These are phyloP conservation scores for Pyralis farinalis DNA, from an alignment of 2,888 invertebrate species.

Conservation along the genomic window DNA sequence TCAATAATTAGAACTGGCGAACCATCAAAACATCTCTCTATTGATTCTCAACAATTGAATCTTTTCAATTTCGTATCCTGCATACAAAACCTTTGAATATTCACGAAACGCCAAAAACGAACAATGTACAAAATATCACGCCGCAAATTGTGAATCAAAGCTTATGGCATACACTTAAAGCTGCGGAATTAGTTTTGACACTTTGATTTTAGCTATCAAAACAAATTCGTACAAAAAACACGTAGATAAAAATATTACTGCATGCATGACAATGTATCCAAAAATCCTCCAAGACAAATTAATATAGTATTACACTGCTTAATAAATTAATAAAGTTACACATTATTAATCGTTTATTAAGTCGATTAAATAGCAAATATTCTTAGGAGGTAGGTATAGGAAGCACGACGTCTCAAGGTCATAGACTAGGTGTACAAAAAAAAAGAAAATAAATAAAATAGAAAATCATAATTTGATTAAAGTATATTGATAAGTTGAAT, in stretches of 20 bases:
- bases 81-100: too few relatives aligned
- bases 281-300: slow-evolving; percentile 62
- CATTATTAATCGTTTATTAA: slow-evolving; percentile 19
- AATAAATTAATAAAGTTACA: slow-evolving; percentile 21
- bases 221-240: slow-evolving; percentile 57
- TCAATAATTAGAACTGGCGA: too few relatives aligned
- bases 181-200: slow-evolving; percentile 50
- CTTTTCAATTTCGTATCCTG: too few relatives aligned
- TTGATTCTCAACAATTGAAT: too few relatives aligned
- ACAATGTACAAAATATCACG: too few relatives aligned
- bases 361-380: background rate
- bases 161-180: slow-evolving; percentile 72
- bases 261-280: slow-evolving; percentile 72
- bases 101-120: too few relatives aligned
- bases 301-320: slow-evolving; percentile 27
- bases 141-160: slow-evolving; percentile 56
- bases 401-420: background rate
- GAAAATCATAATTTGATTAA: too few relatives aligned
- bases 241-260: slow-evolving; percentile 59
- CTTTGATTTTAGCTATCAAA: slow-evolving; percentile 30
- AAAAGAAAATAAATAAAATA: too few relatives aligned
- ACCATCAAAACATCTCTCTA: too few relatives aligned
- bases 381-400: background rate
- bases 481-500: too few relatives aligned
- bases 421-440: too few relatives aligned